A percentile compares a stretch with the other conserved stretches of the same genome.
These are phyloP conservation scores for Ancistrus triradiatus DNA, from an alignment of 2,113 vertebrate genomes.

Conservation along the genomic window DNA sequence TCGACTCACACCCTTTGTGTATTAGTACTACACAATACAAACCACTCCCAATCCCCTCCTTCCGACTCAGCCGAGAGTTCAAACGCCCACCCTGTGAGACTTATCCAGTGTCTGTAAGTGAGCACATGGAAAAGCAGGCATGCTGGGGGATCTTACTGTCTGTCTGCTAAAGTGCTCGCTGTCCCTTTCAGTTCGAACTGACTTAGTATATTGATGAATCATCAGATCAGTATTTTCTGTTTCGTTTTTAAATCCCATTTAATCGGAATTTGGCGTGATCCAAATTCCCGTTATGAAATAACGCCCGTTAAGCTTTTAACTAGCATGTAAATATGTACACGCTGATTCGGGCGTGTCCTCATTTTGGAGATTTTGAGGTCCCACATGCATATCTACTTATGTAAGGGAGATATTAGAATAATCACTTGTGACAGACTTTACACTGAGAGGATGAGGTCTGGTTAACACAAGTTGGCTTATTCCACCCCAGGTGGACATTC, in stretches of 20 bases:
- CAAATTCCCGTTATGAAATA: too few relatives aligned
- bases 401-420: conserved; percentile 21
- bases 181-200: not conserved
- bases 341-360: conserved; percentile 18
- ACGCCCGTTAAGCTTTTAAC: not conserved
- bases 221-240: not conserved
- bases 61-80: conserved; percentile 22
- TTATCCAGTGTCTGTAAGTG: not conserved
- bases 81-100: conserved; percentile 17
- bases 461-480: conserved; percentile 22
- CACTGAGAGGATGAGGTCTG: conserved; percentile 21
- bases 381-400: too few relatives aligned
- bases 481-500: conserved; percentile 2
- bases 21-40: conserved; percentile 46
- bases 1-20: conserved; percentile 46
- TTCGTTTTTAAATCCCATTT: not conserved
- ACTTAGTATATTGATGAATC: not conserved
- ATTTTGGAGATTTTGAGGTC: conserved; percentile 18
- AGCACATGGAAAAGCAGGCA: not conserved
- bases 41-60: conserved; percentile 49
- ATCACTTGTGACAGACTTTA: conserved; percentile 22
- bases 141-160: too few relatives aligned
- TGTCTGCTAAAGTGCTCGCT: conserved; percentile 5
- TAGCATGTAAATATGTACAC: not conserved
- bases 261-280: not conserved